These are phyloP conservation scores for Hirtodrosophila cameraria DNA, from an alignment of 2,888 invertebrate species.

Conservation along the genomic window DNA sequence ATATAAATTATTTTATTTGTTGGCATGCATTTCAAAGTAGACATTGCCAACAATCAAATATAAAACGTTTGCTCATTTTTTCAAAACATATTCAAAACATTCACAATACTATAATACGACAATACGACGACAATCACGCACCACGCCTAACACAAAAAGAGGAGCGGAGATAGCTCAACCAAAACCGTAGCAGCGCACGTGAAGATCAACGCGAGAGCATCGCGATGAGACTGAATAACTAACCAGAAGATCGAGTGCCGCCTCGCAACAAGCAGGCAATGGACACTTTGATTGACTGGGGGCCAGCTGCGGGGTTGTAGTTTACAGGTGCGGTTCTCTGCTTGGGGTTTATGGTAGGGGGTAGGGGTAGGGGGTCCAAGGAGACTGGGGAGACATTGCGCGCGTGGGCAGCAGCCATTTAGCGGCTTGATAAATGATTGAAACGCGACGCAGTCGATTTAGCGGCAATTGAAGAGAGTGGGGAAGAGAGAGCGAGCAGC, in stretches of 20 bases:
- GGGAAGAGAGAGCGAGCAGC: neutral
- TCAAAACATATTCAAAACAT: constrained; percentile 17
- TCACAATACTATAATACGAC: constrained; percentile 19
- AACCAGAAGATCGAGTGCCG: constrained; percentile 33
- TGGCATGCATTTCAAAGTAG: constrained; percentile 1
- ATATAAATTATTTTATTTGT: constrained; percentile 7
- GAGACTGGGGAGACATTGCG: constrained; percentile 1
- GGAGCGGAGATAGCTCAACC: constrained; percentile 19
- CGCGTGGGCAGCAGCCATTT: constrained; percentile 52
- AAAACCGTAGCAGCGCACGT: constrained; percentile 54
- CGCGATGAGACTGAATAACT: constrained; percentile 70
- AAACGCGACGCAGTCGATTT: constrained; percentile 47
- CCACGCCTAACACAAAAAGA: constrained; percentile 32
- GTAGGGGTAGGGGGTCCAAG: neutral
- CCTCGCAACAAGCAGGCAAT: constrained; percentile 15
- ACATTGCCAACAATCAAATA: constrained; percentile 21
- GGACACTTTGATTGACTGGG: neutral
- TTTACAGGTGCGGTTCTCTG: constrained; percentile 30
- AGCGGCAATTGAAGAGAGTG: constrained; percentile 9
- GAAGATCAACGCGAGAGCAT: constrained; percentile 74
- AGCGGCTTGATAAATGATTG: constrained; percentile 66
- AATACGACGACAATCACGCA: constrained; percentile 32
- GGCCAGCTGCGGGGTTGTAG: neutral
- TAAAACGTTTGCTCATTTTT: constrained; percentile 29
- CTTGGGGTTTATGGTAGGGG: neutral